Evolutionary conservation across 2,113 vertebrate species (phyloP), one percentile per base, ranked within the genome.

Genomic region (Saccopteryx leptura): DNA sequence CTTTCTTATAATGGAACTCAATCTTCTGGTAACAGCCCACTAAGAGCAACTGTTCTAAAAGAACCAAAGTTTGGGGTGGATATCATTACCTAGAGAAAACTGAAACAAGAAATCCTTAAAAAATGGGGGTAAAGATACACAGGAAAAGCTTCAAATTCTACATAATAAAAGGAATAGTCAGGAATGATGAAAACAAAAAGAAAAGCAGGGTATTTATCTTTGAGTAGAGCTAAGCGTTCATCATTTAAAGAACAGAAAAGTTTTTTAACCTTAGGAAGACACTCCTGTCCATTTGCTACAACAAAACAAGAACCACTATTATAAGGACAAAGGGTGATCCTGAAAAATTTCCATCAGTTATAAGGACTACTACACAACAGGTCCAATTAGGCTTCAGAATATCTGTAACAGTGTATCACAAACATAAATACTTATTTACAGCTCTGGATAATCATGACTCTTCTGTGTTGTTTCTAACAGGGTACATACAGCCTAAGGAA

Each of bases 31-130:
- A 78, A 97, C 84, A 96, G 83, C 78, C 86, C 89, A 95, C 96
- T 97, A 96, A 95, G 71, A 93, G 97, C 65, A 94, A 96, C 90
- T 93, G 72, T 72, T 97, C 88, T 97, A 97, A 96, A 97, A 96
- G 65, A 75, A 94, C 52, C 95, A 93, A 97, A 97, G 56, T 88
- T 94, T 94, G 83, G 71, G 93, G 83, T 76, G 28, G 66, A 96
- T 94, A 95, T 24, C 86, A 96, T 95, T 82, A 96, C 92, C 84
- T 93, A 95, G 80, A 97, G 93, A 96, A 91, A 90, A 88, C 92
- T 92, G 92, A 97, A 94, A 97, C 46, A 95, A 84, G 84, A 95
- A 96, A 94, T 85, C 83, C 93, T 93, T 97, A 88, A 94, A 96
- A 95, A 88, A 71, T 17, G 10, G 52, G 50, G 21, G 39, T 83